phyloP scores from a whole-genome alignment of 2,888 invertebrate species.

The Vannuccia rotundouncinata region DNA sequence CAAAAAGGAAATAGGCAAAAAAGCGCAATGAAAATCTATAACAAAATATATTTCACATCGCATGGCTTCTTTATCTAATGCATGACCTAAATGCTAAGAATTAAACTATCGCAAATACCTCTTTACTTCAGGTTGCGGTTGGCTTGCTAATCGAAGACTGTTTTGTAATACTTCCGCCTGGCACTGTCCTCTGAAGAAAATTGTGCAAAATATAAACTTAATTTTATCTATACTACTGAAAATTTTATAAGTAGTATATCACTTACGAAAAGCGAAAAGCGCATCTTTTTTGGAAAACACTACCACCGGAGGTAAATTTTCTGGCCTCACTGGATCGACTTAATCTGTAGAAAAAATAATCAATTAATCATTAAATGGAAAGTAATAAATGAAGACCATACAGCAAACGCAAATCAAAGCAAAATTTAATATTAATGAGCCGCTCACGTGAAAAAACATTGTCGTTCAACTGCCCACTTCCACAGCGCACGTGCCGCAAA shows the following conservation, averaged over 20 bases:
- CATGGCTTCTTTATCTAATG: no score
- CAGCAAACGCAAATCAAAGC: neutral
- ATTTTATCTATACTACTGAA: neutral
- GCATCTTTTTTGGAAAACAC: neutral
- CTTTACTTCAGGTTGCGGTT: neutral
- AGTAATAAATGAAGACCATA: neutral
- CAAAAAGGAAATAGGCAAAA: no score
- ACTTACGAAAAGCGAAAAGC: neutral
- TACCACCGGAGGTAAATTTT: neutral
- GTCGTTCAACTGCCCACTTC: slow-evolving; percentile 89
- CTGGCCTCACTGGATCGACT: neutral
- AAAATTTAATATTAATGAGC: neutral
- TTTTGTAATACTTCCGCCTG: neutral
- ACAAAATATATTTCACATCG: no score
- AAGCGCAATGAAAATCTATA: no score
- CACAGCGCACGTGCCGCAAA: slow-evolving; percentile 84
- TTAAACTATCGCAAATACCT: no score
- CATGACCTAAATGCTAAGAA: no score
- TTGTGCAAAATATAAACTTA: neutral
- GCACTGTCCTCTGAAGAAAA: neutral
- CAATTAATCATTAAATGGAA: no score
- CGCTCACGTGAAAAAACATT: slow-evolving; percentile 84
- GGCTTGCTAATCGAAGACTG: neutral
- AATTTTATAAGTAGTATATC: neutral
- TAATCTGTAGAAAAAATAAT: neutral